Conservation (phyloP, 2,113 vertebrate genomes). For the Cettia cetti region DNA sequence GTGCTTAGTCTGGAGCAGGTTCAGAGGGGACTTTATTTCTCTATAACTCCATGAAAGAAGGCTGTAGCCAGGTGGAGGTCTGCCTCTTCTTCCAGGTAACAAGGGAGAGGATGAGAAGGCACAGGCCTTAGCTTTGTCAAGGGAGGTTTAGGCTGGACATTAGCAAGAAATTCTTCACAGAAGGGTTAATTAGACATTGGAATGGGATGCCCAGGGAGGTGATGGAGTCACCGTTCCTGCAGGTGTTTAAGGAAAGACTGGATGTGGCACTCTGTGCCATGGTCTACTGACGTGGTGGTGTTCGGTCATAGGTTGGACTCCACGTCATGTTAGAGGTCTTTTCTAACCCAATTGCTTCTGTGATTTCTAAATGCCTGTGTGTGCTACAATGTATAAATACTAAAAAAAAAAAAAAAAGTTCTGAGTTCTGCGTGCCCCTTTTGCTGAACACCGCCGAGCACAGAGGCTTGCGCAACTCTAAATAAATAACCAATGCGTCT, state of each 20-base stretch:
- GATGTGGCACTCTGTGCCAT: not conserved
- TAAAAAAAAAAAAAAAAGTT: not conserved
- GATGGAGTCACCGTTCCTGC: fast-evolving
- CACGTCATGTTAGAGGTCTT: not conserved
- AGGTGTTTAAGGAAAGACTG: not conserved
- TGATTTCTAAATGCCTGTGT: not conserved
- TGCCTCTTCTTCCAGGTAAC: not conserved
- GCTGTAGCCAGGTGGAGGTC: not conserved
- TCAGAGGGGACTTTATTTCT: fast-evolving
- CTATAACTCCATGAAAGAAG: not conserved
- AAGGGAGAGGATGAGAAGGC: not conserved
- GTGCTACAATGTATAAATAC: not conserved
- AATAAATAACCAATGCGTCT: not conserved
- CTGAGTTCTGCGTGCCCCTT: not conserved
- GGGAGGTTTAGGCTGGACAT: not conserved
- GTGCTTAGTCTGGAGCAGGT: not conserved
- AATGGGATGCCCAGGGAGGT: not conserved
- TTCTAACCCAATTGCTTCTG: no score
- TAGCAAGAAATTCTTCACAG: not conserved
- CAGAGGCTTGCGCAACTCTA: not conserved
- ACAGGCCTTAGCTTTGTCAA: no score
- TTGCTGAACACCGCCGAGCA: not conserved
- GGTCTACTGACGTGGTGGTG: not conserved
- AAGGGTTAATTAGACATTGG: not conserved
- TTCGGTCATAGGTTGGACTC: fast-evolving